A percentile compares a stretch with the other conserved stretches of the same genome.
phyloP scores from a whole-genome alignment of 1,140 invertebrate species.

The Brachionus sp. region DNA sequence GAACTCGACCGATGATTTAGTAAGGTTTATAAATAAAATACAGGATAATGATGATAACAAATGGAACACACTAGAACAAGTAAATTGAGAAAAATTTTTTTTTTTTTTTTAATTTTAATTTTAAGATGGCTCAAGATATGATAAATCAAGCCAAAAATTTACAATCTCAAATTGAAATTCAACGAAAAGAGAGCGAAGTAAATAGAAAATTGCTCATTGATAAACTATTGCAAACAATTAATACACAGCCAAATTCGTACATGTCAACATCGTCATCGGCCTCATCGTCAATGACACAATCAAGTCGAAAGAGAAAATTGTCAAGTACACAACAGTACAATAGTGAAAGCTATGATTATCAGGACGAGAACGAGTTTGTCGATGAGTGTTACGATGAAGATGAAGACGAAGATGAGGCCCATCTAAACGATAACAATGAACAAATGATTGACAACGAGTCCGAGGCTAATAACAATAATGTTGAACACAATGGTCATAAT shows the following conservation, averaged over 20 bases:
- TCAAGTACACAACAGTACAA: neutral
- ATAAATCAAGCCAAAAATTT: conserved; percentile 12
- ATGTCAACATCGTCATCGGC: neutral
- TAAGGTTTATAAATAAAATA: conserved; percentile 12
- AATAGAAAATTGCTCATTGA: neutral
- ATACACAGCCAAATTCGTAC: neutral
- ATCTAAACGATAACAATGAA: neutral
- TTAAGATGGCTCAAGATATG: conserved; percentile 11
- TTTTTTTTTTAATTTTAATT: neutral
- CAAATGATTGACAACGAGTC: neutral
- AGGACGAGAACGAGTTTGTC: neutral
- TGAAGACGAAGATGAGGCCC: neutral
- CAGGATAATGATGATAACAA: conserved; percentile 29
- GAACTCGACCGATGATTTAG: conserved; percentile 9
- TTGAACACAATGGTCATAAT: neutral
- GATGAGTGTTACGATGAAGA: neutral
- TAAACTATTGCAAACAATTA: neutral
- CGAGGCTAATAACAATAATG: neutral
- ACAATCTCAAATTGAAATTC: conserved; percentile 21
- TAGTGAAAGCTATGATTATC: neutral
- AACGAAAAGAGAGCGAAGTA: neutral
- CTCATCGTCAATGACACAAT: neutral
- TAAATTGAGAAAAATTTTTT: neutral
- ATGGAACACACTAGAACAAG: neutral
- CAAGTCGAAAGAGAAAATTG: neutral